A percentile compares a stretch with the other conserved stretches of the same genome.
Evolutionary conservation across 2,888 invertebrate species (phyloP).

Genomic region (Lordiphosa andalusiaca): DNA sequence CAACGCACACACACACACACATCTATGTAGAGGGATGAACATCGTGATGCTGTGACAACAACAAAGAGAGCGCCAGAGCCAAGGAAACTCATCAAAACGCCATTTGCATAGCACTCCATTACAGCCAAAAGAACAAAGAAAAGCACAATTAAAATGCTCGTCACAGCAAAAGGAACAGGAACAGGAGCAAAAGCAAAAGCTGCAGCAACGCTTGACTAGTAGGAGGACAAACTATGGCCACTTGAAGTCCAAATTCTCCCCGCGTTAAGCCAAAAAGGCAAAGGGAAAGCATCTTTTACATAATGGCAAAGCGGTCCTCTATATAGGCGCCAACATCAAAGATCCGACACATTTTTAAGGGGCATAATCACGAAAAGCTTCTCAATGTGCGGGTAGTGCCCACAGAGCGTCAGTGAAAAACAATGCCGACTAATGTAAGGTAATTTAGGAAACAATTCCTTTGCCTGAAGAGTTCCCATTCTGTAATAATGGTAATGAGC

Average conservation of each 20-base stretch:
- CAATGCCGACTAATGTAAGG: constrained; percentile 1
- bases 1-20: constrained; percentile 34
- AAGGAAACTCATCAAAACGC: constrained; percentile 73
- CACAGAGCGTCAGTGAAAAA: background rate
- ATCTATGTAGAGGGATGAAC: constrained; percentile 68
- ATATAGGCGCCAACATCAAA: constrained; percentile 52
- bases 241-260: constrained; percentile 37
- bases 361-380: constrained; percentile 47
- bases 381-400: constrained; percentile 6
- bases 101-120: constrained; percentile 78
- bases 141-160: constrained; percentile 71
- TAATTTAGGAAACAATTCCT: background rate
- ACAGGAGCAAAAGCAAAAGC: constrained; percentile 26
- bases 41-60: constrained; percentile 46
- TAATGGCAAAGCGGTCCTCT: constrained; percentile 1
- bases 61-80: constrained; percentile 61
- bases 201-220: constrained; percentile 21
- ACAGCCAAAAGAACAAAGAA: constrained; percentile 74
- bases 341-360: constrained; percentile 49
- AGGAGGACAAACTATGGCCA: constrained; percentile 42
- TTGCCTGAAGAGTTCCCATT: background rate
- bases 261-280: constrained; percentile 15
- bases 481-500: no score
- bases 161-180: constrained; percentile 23
- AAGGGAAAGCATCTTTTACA: constrained; percentile 13